Percentiles rank a stretch among this genome's conserved stretches.
Conservation (phyloP, 53 echinoderm and acorn worm species). For the Echinarachnius parma region DNA sequence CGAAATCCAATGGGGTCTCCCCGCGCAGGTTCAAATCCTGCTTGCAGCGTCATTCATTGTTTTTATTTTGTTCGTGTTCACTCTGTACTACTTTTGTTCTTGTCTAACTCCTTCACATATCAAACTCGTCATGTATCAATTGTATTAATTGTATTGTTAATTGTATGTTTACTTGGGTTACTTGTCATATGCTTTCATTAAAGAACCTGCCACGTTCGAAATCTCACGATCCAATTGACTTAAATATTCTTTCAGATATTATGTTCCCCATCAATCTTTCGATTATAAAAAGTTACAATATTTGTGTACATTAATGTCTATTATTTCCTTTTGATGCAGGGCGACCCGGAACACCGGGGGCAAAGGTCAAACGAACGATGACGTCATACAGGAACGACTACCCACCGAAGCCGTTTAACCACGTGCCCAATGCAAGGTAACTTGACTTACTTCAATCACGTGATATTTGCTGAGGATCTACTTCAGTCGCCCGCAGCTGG, state of each 20-base stretch:
- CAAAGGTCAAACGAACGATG: constrained; percentile 61
- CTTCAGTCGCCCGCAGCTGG: background rate
- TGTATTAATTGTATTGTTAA: no score
- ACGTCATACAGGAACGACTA: constrained; percentile 72
- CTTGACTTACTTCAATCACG: background rate
- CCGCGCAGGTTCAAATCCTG: no score
- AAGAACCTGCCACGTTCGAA: background rate
- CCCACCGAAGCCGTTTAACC: constrained; percentile 40
- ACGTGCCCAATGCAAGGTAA: constrained; percentile 27
- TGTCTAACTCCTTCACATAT: background rate
- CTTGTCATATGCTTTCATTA: background rate
- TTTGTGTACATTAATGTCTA: background rate
- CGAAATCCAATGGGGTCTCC: no score
- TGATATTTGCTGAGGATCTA: background rate
- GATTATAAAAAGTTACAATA: no score
- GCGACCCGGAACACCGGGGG: constrained; percentile 49
- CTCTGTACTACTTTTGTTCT: background rate
- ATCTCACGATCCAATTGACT: no score
- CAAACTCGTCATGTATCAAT: background rate
- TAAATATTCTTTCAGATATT: no score
- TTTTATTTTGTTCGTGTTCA: background rate
- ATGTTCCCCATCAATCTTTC: no score
- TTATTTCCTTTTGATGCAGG: constrained; percentile 3
- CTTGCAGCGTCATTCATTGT: background rate
- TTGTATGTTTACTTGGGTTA: no score